A percentile compares a stretch with the other conserved stretches of the same genome.
Evolutionary conservation across 92 coral and sea anemone genomes (phyloP).

Genomic region (Palythoa caribaeorum): DNA sequence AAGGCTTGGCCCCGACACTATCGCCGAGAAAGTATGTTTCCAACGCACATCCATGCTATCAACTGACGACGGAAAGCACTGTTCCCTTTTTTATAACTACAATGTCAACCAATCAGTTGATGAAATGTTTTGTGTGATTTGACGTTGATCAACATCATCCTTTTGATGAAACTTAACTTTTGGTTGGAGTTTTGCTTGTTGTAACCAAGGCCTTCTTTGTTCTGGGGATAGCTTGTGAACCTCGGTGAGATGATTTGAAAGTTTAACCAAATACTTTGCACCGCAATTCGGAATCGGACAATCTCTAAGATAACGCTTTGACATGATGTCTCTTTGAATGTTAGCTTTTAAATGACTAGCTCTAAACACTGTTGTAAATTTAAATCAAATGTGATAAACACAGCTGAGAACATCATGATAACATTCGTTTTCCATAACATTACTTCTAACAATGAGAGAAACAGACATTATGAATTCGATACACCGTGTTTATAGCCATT

Average conservation of each 20-base stretch:
- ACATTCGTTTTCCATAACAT: slow-evolving; percentile 2
- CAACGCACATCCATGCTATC: slow-evolving; percentile 1
- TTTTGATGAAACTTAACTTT: background rate
- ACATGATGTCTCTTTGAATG: background rate
- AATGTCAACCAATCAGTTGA: no score
- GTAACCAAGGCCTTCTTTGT: background rate
- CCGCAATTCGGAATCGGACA: background rate
- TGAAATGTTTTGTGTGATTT: background rate
- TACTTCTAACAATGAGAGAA: background rate
- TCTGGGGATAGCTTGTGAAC: background rate
- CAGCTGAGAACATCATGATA: background rate
- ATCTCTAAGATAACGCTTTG: background rate
- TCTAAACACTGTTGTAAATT: background rate
- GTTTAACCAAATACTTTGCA: background rate
- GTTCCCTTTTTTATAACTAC: no score
- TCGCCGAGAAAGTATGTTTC: slow-evolving; percentile 9
- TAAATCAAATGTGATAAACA: background rate
- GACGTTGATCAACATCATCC: background rate
- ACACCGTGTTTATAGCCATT: no score
- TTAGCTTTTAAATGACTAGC: background rate
- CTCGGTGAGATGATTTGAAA: background rate
- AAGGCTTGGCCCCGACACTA: background rate
- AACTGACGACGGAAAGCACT: no score
- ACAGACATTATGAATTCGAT: no score
- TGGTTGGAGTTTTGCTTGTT: background rate